These are phyloP conservation scores for Puntigrus tetrazona DNA, from an alignment of 2,113 vertebrate genomes.

Conservation along the genomic window DNA sequence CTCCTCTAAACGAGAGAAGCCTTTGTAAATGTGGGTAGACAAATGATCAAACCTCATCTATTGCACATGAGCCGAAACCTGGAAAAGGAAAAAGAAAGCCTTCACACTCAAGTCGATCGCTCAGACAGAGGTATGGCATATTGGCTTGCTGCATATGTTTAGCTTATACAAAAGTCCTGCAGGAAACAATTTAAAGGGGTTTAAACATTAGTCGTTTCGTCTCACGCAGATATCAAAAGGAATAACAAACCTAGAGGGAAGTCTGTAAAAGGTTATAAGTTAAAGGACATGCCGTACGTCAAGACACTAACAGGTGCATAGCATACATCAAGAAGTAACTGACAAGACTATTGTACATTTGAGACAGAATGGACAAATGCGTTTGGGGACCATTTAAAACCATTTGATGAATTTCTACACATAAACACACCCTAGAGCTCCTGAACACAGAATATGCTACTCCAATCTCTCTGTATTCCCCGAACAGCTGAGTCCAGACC, in stretches of 20 bases:
- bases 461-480: not conserved
- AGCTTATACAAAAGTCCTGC: slow-evolving; percentile 18
- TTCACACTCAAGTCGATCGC: not conserved
- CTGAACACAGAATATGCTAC: slow-evolving; percentile 11
- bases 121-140: not conserved
- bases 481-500: slow-evolving; percentile 11
- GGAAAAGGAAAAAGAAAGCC: not conserved
- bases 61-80: slow-evolving; percentile 24
- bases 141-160: slow-evolving; percentile 5
- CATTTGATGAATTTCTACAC: not conserved
- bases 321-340: slow-evolving; percentile 38
- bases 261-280: slow-evolving; percentile 33
- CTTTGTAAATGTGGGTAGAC: not conserved
- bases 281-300: slow-evolving; percentile 38
- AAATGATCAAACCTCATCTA: slow-evolving; percentile 4
- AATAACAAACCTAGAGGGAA: not conserved
- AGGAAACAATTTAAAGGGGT: slow-evolving; percentile 29
- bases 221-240: not conserved
- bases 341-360: slow-evolving; percentile 54
- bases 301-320: slow-evolving; percentile 52
- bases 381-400: not conserved
- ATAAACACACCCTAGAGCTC: slow-evolving; percentile 16
- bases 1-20: not conserved
- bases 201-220: slow-evolving; percentile 6
- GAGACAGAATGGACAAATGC: slow-evolving; percentile 37